Base-by-base conservation (phyloP, 2,888 invertebrate genomes). In the Dasysyrphus tricinctus region DNA sequence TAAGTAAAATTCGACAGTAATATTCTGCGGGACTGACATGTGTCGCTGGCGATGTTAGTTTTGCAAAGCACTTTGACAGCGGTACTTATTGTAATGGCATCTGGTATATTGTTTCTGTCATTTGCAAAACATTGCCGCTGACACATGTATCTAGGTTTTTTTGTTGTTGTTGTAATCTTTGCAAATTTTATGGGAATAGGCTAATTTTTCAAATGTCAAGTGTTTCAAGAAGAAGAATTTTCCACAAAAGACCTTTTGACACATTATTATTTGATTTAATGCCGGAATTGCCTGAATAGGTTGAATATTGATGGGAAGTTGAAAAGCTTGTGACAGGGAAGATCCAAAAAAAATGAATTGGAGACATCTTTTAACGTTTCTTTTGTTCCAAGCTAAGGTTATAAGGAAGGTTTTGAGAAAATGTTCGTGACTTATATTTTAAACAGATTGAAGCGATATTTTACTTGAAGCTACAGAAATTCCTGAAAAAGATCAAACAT, bases 21-120 rank as follows among this genome's bases (percentile, higher is more conserved):
- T 75, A 61, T 80, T 80, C 85, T 63, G 74, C 70, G 56, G 80
- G 72, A 77, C 80, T 81, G 85, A 78, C 81, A 85, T 63, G 61
- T 77, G 81, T 81, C 85, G 47, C 54, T 47, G n/a, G 61, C 14
- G 5, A 16, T 69, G 47, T 61, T 16, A 24, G 37, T 54, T 24
- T 76, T 65, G 37, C 65, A 47, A 59, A 67, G 67, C 39, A 37
- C 69, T 49, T 72, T 84, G 84, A 84, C 84, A 84, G 75, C 80
- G 72, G 65, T 56, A 80, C 80, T 84, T 72, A 84, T 67, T 72
- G 67, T 73, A 80, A 84, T 80, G 51, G 59, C 32, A 24, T 24
- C 29, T 39, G 59, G 51, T 76, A 67, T 57, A 80, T 80, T 39
- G 63, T 42, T 67, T 37, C 75, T 86, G 86, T 78, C 86, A 86